phyloP scores from a whole-genome alignment of 1,140 invertebrate species.

The Rhagoletis zephyria region DNA sequence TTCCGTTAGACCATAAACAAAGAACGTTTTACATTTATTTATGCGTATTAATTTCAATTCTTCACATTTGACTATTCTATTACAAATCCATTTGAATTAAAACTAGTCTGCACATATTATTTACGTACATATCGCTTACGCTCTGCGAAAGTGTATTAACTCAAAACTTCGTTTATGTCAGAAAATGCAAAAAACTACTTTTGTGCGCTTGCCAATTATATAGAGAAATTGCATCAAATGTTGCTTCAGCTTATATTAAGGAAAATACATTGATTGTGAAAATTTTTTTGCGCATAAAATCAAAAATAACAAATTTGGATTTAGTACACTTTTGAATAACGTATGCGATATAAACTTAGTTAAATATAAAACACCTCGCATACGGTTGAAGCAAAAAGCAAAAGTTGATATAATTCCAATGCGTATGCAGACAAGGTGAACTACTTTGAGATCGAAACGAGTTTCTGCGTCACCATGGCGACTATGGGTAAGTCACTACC shows the following conservation, averaged over 20 bases:
- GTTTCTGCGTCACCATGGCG: slow-evolving; percentile 13
- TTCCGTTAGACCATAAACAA: not conserved
- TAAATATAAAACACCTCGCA: not conserved
- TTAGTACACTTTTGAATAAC: not conserved
- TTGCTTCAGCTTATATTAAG: too few species aligned
- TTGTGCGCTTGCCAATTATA: too few species aligned
- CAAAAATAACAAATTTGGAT: not conserved
- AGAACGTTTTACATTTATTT: not conserved
- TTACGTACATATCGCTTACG: not conserved
- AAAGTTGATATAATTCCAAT: slow-evolving; percentile 39
- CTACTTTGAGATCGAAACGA: slow-evolving; percentile 42
- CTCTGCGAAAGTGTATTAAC: too few species aligned
- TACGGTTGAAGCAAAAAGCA: slow-evolving; percentile 30
- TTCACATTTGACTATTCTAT: not conserved
- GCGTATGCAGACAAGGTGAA: slow-evolving; percentile 44
- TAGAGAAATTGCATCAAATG: too few species aligned
- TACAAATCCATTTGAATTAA: not conserved
- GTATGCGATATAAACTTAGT: not conserved
- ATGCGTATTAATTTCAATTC: not conserved
- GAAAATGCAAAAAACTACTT: too few species aligned
- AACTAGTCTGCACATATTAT: not conserved
- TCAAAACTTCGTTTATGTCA: too few species aligned
- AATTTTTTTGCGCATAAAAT: too few species aligned
- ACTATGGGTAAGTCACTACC: not conserved
- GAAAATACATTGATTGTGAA: too few species aligned